Percentiles rank a stretch among this genome's conserved stretches.
Evolutionary conservation across 2,888 invertebrate species (phyloP).

Genomic region (Sesia bembeciformis): DNA sequence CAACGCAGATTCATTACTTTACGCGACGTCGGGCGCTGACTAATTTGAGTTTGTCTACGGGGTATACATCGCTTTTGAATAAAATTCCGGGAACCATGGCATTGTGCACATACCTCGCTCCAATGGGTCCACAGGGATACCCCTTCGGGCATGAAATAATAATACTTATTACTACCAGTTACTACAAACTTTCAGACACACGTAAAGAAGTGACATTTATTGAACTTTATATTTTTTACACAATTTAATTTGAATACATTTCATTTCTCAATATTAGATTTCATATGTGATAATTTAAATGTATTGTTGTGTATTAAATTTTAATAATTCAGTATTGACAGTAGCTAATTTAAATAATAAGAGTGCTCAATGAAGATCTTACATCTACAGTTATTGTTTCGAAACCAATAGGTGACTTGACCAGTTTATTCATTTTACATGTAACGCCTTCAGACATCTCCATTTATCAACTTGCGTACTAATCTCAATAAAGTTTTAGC

Average conservation of each 20-base stretch:
- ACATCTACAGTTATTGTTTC: constrained; percentile 19
- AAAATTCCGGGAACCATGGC: constrained; percentile 42
- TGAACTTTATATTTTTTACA: too few species aligned
- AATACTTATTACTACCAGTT: constrained; percentile 3
- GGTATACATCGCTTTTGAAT: constrained; percentile 15
- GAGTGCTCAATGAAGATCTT: constrained; percentile 15
- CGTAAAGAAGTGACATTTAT: too few species aligned
- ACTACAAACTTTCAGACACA: too few species aligned
- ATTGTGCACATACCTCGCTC: constrained; percentile 26
- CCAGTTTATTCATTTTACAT: constrained; percentile 14
- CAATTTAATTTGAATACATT: too few species aligned
- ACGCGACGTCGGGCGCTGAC: constrained; percentile 2
- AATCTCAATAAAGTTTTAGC: constrained; percentile 22
- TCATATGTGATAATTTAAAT: not conserved
- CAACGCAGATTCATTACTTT: too few species aligned
- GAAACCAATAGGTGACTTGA: constrained; percentile 14
- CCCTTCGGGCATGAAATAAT: constrained; percentile 12
- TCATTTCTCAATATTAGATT: not conserved
- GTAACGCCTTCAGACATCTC: constrained; percentile 16
- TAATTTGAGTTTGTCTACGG: constrained; percentile 8
- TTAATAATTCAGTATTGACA: constrained; percentile 1
- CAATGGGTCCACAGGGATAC: constrained; percentile 13
- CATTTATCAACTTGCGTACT: constrained; percentile 23
- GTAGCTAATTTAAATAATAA: constrained; percentile 17
- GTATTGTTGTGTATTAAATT: not conserved